phyloP scores from a whole-genome alignment of 2,888 invertebrate genomes.

The Pachliopta kotzebuea region DNA sequence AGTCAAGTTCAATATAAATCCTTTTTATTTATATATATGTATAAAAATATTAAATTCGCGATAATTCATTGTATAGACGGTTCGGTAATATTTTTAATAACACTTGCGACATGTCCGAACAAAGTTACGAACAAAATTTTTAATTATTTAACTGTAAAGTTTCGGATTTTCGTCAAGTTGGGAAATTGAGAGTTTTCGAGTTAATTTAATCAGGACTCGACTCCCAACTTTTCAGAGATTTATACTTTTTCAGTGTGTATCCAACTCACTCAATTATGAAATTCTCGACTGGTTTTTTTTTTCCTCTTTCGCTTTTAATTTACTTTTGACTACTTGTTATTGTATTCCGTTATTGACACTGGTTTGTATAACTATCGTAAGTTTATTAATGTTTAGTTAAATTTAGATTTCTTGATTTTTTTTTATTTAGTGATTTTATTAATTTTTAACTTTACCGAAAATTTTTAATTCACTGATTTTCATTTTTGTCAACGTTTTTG shows the following conservation, averaged over 20 bases:
- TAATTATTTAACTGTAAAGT: conserved; percentile 21
- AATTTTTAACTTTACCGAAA: no score
- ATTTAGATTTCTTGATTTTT: no score
- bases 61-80: not conserved
- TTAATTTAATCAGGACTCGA: conserved; percentile 26
- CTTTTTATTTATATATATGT: no score
- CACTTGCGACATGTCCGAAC: conserved; percentile 7
- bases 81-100: not conserved
- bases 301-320: not conserved
- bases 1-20: no score
- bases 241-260: conserved; percentile 21
- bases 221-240: conserved; percentile 17
- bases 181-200: conserved; percentile 23
- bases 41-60: no score
- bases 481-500: not conserved
- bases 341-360: not conserved
- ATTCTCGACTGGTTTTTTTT: not conserved
- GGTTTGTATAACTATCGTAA: no score
- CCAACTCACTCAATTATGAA: conserved; percentile 20
- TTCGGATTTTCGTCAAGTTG: conserved; percentile 21
- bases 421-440: no score
- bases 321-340: conserved; percentile 7
- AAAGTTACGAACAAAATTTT: no score
- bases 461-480: no score
- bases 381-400: no score